Evolutionary conservation across 37 sponge, comb jelly and placozoan genomes (phyloP).

Genomic region (Chondrosia reniformis): DNA sequence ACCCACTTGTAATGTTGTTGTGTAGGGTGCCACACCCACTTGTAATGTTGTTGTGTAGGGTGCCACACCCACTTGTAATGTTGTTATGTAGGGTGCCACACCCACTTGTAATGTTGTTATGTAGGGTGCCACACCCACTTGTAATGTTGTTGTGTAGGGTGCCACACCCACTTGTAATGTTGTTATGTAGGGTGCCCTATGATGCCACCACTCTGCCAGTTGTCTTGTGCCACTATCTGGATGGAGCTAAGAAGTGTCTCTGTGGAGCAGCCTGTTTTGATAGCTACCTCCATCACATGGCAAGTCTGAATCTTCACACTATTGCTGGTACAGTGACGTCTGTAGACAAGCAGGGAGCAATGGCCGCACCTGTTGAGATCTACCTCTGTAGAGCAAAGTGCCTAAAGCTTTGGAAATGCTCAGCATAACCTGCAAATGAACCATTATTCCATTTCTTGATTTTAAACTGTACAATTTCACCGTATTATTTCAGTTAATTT

Average conservation of each 20-base stretch:
- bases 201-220: slow-evolving; percentile 59
- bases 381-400: slow-evolving; percentile 78
- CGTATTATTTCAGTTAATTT: no score
- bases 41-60: no score
- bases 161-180: no score
- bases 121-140: no score
- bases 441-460: no score
- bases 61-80: no score
- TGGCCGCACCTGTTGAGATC: slow-evolving; percentile 56
- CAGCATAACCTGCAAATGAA: neutral
- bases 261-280: slow-evolving; percentile 73
- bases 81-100: no score
- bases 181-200: slow-evolving; percentile 63
- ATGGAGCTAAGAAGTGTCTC: slow-evolving; percentile 74
- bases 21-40: no score
- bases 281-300: slow-evolving; percentile 67
- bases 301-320: slow-evolving; percentile 53
- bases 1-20: no score
- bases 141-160: no score
- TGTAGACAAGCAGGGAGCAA: slow-evolving; percentile 54
- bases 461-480: no score
- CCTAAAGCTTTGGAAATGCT: slow-evolving; percentile 63
- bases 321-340: slow-evolving; percentile 72
- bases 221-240: slow-evolving; percentile 70
- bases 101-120: no score